phyloP scores from a whole-genome alignment of 2,113 vertebrate genomes.

The Pteruthius melanotis region DNA sequence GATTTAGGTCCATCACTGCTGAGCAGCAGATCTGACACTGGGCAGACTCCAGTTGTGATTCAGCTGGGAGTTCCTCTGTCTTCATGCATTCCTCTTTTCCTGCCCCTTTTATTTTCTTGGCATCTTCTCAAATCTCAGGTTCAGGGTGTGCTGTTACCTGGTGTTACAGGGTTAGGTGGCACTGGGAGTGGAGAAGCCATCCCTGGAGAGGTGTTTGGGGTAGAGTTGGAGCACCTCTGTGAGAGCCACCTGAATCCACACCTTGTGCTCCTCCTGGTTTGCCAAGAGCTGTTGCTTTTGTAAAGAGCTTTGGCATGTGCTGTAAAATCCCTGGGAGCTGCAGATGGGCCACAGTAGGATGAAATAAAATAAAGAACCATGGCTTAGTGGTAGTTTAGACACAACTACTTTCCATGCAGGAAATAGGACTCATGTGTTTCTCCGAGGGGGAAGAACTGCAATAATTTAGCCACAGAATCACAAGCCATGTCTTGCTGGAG shows the following conservation, averaged over 20 bases:
- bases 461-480: neutral
- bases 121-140: neutral
- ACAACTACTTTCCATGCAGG: neutral
- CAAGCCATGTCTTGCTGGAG: neutral
- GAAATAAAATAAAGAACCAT: neutral
- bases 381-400: neutral
- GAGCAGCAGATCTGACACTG: neutral
- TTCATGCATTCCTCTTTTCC: neutral
- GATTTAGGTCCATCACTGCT: neutral
- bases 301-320: neutral
- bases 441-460: neutral
- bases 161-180: neutral
- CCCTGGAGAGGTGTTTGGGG: neutral
- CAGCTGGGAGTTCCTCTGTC: neutral
- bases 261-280: neutral
- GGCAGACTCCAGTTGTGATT: neutral
- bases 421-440: fast-evolving
- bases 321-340: neutral
- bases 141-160: neutral
- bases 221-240: neutral
- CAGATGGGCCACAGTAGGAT: neutral
- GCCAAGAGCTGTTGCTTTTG: neutral
- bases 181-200: neutral
- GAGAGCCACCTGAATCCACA: neutral
- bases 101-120: neutral